Evolutionary conservation across 2,797 vertebrate species (phyloP).

Genomic region (Geotrypetes seraphini): DNA sequence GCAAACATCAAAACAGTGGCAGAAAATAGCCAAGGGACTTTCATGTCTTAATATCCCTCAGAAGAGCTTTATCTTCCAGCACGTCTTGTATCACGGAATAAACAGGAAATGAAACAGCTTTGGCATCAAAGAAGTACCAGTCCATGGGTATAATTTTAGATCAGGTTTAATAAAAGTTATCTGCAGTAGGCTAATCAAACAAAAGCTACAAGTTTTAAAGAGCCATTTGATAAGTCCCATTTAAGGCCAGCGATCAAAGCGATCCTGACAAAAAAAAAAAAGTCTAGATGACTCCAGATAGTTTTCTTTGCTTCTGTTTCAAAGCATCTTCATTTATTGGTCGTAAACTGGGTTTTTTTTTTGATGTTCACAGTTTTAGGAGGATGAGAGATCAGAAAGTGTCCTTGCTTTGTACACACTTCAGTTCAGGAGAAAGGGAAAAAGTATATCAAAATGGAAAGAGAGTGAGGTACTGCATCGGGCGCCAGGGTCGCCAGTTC

Average conservation of each 20-base stretch:
- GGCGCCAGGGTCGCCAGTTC: constrained; percentile 14
- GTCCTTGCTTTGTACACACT: constrained; percentile 32
- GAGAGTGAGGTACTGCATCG: constrained; percentile 17
- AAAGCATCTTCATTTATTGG: constrained; percentile 64
- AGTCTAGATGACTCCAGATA: constrained; percentile 55
- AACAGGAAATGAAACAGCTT: constrained; percentile 79
- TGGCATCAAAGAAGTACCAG: constrained; percentile 74
- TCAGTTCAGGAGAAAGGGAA: constrained; percentile 28
- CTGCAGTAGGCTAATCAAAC: constrained; percentile 78
- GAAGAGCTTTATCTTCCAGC: constrained; percentile 88
- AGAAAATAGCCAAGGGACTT: constrained; percentile 91
- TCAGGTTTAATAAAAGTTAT: constrained; percentile 94
- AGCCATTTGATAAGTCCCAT: constrained; percentile 76
- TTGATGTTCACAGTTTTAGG: constrained; percentile 73
- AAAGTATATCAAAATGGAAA: constrained; percentile 8
- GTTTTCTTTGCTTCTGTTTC: constrained; percentile 51
- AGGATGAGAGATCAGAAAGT: constrained; percentile 36
- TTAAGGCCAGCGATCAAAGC: constrained; percentile 80
- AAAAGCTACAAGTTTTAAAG: constrained; percentile 71
- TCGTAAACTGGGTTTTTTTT: constrained; percentile 70
- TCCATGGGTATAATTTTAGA: constrained; percentile 78
- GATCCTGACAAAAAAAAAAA: constrained; percentile 65
- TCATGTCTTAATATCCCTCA: constrained; percentile 89
- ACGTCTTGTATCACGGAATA: constrained; percentile 75
- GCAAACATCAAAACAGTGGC: constrained; percentile 94